These are phyloP conservation scores for Sarcophaga peregrina DNA, from an alignment of 1,140 invertebrate species.

Conservation along the genomic window DNA sequence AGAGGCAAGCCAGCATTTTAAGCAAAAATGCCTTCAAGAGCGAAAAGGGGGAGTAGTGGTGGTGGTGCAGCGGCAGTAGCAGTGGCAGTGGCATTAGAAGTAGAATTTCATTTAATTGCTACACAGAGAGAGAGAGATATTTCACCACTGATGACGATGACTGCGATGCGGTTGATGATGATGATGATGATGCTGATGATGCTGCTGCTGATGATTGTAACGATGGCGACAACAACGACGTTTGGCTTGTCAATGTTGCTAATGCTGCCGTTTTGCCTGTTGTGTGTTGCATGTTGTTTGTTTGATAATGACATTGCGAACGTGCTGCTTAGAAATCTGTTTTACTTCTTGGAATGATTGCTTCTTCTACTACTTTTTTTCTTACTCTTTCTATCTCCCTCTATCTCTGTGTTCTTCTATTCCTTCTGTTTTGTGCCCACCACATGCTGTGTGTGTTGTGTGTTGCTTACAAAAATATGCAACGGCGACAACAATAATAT, in stretches of 20 bases:
- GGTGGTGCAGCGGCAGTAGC: too few relatives aligned
- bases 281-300: neutral
- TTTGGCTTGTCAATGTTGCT: conserved; percentile 20
- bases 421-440: neutral
- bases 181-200: too few relatives aligned
- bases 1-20: neutral
- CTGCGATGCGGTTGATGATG: too few relatives aligned
- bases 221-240: neutral
- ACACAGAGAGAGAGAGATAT: too few relatives aligned
- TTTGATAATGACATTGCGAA: conserved; percentile 22
- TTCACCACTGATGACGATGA: too few relatives aligned
- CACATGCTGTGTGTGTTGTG: conserved; percentile 17
- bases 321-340: conserved; percentile 26
- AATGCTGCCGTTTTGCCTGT: neutral
- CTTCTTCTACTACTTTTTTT: too few relatives aligned
- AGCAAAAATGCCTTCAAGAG: neutral
- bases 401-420: neutral
- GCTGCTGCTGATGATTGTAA: too few relatives aligned
- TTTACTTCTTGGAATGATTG: conserved; percentile 4
- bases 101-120: too few relatives aligned
- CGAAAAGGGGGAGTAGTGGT: too few relatives aligned
- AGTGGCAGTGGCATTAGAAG: too few relatives aligned
- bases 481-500: conserved; percentile 28
- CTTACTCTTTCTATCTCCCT: too few relatives aligned
- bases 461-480: neutral